Evolutionary conservation across 2,113 vertebrate species (phyloP), one percentile per base, ranked within the genome.

Genomic region (Corythaeola cristata): DNA sequence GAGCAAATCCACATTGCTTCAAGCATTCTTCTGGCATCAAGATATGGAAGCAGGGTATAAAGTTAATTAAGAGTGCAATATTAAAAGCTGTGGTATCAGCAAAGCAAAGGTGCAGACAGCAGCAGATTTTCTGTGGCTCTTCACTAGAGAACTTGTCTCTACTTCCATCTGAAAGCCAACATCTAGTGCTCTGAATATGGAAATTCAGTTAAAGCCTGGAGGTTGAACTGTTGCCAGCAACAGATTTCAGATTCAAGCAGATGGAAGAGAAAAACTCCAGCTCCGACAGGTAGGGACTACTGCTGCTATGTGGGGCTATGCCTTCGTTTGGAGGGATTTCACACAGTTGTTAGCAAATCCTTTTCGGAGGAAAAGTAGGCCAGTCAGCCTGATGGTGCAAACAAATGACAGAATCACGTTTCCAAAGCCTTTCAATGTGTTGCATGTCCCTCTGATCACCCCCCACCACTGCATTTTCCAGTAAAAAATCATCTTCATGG

Each of bases 121-220:
- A 92, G 95, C 90, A 95, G 58, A 93, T 85, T 85, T 92, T 91
- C 78, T 52, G 45, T 64, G 83, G 92, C 68, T 88, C 47, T 71
- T 62, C 53, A 58, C 12, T 16, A 56, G n/a, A 72, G 73, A 84
- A 56, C 16, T 73, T 85, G 77, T 58, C 87, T 92, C 55, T 41
- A 24, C 33, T 85, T 59, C 66, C 41, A 55, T 41, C 68, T 49
- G 56, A 75, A 92, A 92, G 64, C 41, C 44, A 96, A 56, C 15
- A 59, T 44, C 47, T 23, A 93, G 45, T 5, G 22, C 59, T 60
- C 66, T 88, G 53, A 86, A 89, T 81, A 93, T 50, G 53, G 56
- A 81, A 92, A 93, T 86, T 63, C 39, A 52, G 21, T 35, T 68
- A 72, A 85, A 90, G 60, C 27, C 78, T 67, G 32, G 24, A 71